A percentile compares a stretch with the other conserved stretches of the same genome.
These are phyloP conservation scores for Lamellibrachia satsuma DNA, from an alignment of 2,888 invertebrate genomes.

Conservation along the genomic window DNA sequence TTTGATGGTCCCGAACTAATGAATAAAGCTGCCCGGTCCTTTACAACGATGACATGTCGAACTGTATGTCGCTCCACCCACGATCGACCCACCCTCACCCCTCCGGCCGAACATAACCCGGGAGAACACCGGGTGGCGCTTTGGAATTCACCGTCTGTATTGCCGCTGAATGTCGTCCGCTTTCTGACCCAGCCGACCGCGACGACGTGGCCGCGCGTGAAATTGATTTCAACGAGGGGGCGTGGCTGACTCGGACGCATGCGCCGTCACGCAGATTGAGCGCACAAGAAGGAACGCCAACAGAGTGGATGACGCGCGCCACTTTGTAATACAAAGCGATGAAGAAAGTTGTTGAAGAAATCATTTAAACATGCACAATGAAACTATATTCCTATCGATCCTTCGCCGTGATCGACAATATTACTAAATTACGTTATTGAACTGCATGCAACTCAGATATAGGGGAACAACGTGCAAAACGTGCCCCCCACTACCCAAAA, in stretches of 20 bases:
- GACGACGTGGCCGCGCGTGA: not conserved
- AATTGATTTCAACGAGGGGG: slow-evolving; percentile 17
- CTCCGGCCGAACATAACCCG: slow-evolving; percentile 4
- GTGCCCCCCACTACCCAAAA: no score
- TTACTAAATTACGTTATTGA: no score
- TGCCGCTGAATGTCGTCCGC: not conserved
- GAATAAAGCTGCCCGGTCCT: not conserved
- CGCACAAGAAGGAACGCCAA: not conserved
- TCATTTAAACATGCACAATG: not conserved
- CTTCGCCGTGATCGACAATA: not conserved
- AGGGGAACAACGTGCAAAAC: no score
- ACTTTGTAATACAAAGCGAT: not conserved
- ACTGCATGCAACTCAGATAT: no score
- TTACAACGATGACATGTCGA: not conserved
- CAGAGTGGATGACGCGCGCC: not conserved
- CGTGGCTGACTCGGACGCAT: not conserved
- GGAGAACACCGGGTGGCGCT: not conserved
- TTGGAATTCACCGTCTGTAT: not conserved
- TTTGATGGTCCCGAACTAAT: not conserved
- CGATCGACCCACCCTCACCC: not conserved
- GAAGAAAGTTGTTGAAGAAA: not conserved
- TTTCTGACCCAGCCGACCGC: not conserved
- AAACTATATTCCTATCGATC: not conserved
- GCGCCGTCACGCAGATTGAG: not conserved
- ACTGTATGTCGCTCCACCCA: not conserved